Evolutionary conservation across 2,113 vertebrate genomes (phyloP).

Genomic region (Egretta garzetta): DNA sequence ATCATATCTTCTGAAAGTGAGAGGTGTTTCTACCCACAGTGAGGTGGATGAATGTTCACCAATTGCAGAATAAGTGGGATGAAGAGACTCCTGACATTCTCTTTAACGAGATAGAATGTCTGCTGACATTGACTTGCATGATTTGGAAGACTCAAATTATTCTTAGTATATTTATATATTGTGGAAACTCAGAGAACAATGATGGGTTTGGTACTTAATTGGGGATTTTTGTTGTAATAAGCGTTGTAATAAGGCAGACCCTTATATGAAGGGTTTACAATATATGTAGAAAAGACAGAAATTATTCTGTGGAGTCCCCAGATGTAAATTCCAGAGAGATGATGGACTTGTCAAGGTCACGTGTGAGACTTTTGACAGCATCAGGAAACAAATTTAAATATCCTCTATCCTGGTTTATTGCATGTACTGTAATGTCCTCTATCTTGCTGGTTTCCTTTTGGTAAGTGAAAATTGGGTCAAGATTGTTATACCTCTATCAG

Average conservation of each 20-base stretch:
- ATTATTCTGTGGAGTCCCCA: neutral
- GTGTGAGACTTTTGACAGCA: neutral
- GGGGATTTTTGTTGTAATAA: neutral
- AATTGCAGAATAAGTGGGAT: slow-evolving; percentile 40
- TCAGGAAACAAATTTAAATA: neutral
- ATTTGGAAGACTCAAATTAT: neutral
- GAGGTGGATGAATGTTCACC: slow-evolving; percentile 40
- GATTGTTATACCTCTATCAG: neutral
- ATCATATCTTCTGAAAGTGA: slow-evolving; percentile 64
- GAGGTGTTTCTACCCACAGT: slow-evolving; percentile 55
- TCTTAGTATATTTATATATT: neutral
- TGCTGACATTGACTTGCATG: slow-evolving; percentile 29
- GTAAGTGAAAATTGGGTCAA: neutral
- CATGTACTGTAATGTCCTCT: neutral
- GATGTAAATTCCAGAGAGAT: neutral
- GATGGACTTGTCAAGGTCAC: neutral
- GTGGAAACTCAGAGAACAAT: neutral
- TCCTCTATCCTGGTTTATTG: neutral
- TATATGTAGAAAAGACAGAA: neutral
- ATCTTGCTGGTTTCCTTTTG: neutral
- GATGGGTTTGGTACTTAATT: neutral
- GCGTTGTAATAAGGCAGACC: neutral
- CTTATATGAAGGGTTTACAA: neutral
- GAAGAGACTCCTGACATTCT: slow-evolving; percentile 52
- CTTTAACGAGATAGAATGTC: neutral